Percentiles rank a stretch among this genome's conserved stretches.
Evolutionary conservation across 2,888 invertebrate genomes (phyloP).

Genomic region (Tanytarsus gracilentus): DNA sequence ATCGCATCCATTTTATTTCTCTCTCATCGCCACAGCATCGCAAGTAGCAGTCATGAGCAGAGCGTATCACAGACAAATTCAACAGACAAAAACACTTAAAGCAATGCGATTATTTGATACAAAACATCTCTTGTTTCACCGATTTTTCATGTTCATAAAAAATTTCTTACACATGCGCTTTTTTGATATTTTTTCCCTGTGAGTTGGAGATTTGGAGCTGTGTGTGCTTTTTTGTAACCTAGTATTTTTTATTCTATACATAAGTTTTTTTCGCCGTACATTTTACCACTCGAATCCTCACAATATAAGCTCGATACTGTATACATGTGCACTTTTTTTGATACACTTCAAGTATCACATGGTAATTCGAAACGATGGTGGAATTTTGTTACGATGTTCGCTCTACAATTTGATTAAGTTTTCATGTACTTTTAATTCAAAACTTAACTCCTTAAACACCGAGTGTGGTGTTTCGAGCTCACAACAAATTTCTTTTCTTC

Average conservation of each 20-base stretch:
- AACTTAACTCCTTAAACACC: slow-evolving; percentile 4
- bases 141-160: slow-evolving; percentile 12
- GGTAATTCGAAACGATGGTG: slow-evolving; percentile 5
- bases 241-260: background rate
- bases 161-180: slow-evolving; percentile 4
- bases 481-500: background rate
- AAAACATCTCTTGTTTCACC: slow-evolving; percentile 17
- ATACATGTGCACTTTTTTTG: background rate
- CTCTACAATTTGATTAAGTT: slow-evolving; percentile 18
- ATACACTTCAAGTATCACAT: slow-evolving; percentile 2
- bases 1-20: slow-evolving; percentile 4
- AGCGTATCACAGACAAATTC: slow-evolving; percentile 18
- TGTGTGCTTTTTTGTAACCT: background rate
- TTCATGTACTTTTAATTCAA: slow-evolving; percentile 19
- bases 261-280: background rate
- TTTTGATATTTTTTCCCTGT: background rate
- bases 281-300: background rate
- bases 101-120: slow-evolving; percentile 21
- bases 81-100: slow-evolving; percentile 27
- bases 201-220: background rate
- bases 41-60: slow-evolving; percentile 20
- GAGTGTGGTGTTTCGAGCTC: background rate
- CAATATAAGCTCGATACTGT: background rate
- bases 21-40: background rate
- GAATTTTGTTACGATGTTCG: too few relatives aligned